Evolutionary conservation across 2,797 vertebrate genomes (phyloP).

Genomic region (Perdix hodgsoniae): DNA sequence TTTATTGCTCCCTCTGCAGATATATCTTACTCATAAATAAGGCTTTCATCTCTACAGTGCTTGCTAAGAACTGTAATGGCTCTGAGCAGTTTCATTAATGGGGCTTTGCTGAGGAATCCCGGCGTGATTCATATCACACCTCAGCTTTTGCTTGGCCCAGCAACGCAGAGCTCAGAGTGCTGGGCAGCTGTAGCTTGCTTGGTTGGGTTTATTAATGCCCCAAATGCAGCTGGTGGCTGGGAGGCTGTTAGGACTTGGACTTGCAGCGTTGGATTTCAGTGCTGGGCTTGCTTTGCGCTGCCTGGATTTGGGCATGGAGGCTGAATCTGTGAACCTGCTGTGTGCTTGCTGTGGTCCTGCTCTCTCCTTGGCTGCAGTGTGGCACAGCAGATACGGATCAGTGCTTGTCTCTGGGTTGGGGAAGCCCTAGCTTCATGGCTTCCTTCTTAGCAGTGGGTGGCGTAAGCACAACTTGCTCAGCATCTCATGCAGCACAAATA

Average conservation of each 20-base stretch:
- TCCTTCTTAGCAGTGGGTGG: not conserved
- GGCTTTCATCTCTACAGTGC: conserved; percentile 53
- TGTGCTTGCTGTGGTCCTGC: not conserved
- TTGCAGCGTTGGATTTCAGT: not conserved
- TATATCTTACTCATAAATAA: conserved; percentile 73
- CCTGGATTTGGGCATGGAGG: not conserved
- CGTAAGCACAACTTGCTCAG: not conserved
- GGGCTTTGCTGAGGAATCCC: not conserved
- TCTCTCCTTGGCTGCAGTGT: not conserved
- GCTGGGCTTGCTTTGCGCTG: not conserved
- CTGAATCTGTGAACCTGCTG: not conserved
- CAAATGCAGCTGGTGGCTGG: fast-evolving
- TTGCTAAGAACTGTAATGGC: not conserved
- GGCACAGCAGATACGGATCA: not conserved
- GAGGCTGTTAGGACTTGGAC: not conserved
- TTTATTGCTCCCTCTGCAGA: conserved; percentile 80
- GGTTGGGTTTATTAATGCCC: fast-evolving
- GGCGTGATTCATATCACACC: not conserved
- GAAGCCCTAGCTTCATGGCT: not conserved
- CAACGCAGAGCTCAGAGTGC: not conserved
- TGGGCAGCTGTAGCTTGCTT: not conserved
- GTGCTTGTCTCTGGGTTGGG: not conserved
- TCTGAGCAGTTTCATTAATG: not conserved
- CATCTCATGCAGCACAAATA: not conserved
- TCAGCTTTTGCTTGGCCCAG: fast-evolving